phyloP scores from a whole-genome alignment of 2,797 vertebrate species.

The Galagoides demidoff region DNA sequence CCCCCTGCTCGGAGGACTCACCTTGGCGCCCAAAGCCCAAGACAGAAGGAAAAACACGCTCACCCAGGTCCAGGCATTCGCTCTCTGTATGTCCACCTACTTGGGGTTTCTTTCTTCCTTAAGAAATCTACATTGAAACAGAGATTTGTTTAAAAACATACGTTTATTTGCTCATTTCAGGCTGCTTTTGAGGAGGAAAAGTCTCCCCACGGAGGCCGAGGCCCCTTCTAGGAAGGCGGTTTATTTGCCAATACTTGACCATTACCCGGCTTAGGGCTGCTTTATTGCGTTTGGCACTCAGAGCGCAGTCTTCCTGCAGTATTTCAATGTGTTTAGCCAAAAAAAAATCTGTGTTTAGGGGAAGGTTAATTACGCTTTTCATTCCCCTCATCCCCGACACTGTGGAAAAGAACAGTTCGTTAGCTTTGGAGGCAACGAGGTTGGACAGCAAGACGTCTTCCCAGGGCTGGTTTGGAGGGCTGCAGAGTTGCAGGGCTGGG shows the following conservation, averaged over 20 bases:
- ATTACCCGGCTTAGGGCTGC: constrained; percentile 69
- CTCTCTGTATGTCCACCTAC: neutral
- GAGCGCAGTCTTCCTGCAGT: constrained; percentile 20
- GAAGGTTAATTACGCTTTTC: constrained; percentile 70
- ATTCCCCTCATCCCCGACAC: constrained; percentile 1
- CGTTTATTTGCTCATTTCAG: constrained; percentile 80
- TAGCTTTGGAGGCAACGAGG: constrained; percentile 50
- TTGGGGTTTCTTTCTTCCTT: constrained; percentile 68
- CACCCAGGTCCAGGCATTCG: constrained; percentile 66
- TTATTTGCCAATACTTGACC: constrained; percentile 77
- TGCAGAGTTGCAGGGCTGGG: constrained; percentile 26
- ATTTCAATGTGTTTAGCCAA: constrained; percentile 48
- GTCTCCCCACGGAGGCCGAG: constrained; percentile 23
- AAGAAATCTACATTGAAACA: constrained; percentile 63
- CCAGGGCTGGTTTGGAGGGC: constrained; percentile 7
- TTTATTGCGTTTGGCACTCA: constrained; percentile 73
- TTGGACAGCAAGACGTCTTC: constrained; percentile 23
- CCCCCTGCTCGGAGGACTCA: neutral
- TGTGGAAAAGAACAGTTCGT: constrained; percentile 49
- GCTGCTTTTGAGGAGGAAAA: constrained; percentile 75
- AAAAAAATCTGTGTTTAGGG: constrained; percentile 53
- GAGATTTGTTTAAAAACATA: constrained; percentile 46
- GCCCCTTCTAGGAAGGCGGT: constrained; percentile 68
- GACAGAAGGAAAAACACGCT: constrained; percentile 59
- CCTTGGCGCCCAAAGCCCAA: constrained; percentile 33